These are phyloP conservation scores for Monomorium pharaonis DNA, from an alignment of 1,140 invertebrate species.

Conservation along the genomic window DNA sequence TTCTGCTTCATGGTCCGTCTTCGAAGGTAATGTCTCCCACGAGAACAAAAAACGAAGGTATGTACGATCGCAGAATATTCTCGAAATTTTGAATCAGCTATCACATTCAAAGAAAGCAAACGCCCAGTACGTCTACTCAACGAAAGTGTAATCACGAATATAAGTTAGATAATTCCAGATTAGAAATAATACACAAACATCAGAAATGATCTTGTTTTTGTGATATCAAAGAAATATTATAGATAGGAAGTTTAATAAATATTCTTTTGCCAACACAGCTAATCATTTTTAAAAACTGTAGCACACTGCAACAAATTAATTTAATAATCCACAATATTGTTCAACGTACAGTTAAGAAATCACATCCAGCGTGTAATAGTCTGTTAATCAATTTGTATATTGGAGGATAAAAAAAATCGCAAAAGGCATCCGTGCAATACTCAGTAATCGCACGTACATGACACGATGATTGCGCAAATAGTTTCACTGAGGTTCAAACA, in stretches of 20 bases:
- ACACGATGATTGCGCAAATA: slow-evolving; percentile 30
- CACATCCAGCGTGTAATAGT: not conserved
- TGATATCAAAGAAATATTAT: not conserved
- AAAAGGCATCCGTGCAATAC: not conserved
- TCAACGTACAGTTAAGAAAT: not conserved
- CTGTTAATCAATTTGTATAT: not conserved
- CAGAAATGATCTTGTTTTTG: not conserved
- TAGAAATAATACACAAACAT: not conserved
- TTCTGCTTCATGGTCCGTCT: slow-evolving; percentile 41
- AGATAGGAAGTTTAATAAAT: not conserved
- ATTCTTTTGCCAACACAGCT: not conserved
- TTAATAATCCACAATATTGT: not conserved
- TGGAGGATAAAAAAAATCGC: not conserved
- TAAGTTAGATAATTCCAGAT: not conserved
- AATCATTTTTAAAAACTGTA: not conserved
- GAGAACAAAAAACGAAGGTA: slow-evolving; percentile 43
- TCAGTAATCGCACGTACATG: not conserved
- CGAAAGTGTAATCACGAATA: not conserved
- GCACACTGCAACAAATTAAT: not conserved
- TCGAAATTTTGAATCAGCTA: slow-evolving; percentile 38
- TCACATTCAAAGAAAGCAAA: not conserved
- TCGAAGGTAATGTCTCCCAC: slow-evolving; percentile 57
- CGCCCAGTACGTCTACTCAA: not conserved
- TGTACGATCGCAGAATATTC: slow-evolving; percentile 1
- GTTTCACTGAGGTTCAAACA: not conserved